These are phyloP conservation scores for Rotaria sp. DNA, from an alignment of 2,888 invertebrate genomes.

Conservation along the genomic window DNA sequence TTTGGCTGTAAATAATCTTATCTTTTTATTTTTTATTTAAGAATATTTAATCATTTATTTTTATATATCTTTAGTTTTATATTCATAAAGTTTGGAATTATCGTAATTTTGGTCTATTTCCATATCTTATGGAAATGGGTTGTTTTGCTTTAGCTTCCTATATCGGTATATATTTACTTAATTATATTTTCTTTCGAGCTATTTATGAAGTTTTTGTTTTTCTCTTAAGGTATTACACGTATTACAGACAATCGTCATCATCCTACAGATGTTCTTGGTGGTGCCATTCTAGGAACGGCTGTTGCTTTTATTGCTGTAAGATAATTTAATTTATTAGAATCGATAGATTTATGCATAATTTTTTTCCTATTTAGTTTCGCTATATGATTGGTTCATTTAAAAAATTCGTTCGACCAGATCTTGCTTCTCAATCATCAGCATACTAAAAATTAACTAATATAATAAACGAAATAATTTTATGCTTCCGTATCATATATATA, in stretches of 20 bases:
- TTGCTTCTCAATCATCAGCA: background rate
- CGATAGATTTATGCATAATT: background rate
- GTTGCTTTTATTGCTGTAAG: background rate
- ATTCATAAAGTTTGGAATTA: constrained; percentile 34
- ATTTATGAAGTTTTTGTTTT: background rate
- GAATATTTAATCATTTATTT: background rate
- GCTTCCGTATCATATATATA: background rate
- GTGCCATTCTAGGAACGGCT: background rate
- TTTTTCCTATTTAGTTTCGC: background rate
- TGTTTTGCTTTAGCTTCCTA: constrained; percentile 31
- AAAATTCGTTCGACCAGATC: background rate
- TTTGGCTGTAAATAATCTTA: background rate
- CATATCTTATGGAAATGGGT: constrained; percentile 1
- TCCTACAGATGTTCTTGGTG: constrained; percentile 38
- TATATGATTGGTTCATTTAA: background rate
- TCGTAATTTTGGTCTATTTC: constrained; percentile 33
- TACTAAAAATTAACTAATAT: background rate
- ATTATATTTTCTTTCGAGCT: background rate
- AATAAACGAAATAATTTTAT: background rate
- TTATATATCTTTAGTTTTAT: background rate
- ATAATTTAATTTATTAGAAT: background rate
- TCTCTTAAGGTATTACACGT: constrained; percentile 30
- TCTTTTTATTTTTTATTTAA: background rate
- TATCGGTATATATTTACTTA: background rate
- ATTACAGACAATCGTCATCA: constrained; percentile 39